Evolutionary conservation across 2,113 vertebrate genomes (phyloP).

Genomic region (Hippocampus mohnikei): DNA sequence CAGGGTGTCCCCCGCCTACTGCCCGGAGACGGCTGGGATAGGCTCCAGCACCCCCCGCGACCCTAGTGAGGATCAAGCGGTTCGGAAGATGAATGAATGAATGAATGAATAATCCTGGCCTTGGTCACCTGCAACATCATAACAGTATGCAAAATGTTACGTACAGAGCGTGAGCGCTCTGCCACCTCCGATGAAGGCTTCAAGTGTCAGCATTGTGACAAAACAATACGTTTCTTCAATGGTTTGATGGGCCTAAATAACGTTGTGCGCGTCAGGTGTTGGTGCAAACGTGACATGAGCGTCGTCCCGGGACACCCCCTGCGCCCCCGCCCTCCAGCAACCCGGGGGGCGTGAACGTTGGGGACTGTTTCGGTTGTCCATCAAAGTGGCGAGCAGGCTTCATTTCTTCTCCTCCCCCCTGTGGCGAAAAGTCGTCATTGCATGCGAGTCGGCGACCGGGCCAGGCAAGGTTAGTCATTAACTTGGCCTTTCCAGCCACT

Average conservation of each 20-base stretch:
- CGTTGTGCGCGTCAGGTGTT: background rate
- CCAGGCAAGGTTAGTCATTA: constrained; percentile 67
- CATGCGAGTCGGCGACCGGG: constrained; percentile 15
- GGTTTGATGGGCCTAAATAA: no score
- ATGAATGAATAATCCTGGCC: no score
- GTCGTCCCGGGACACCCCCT: background rate
- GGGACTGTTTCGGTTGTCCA: constrained; percentile 43
- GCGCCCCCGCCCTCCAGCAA: constrained; percentile 2
- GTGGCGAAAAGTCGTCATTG: constrained; percentile 46
- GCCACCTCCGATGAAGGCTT: background rate
- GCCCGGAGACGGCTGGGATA: no score
- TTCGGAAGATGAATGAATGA: no score
- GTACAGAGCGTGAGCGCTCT: background rate
- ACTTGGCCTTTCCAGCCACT: constrained; percentile 44
- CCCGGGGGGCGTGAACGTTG: constrained; percentile 33
- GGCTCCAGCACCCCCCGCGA: no score
- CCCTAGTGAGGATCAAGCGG: no score
- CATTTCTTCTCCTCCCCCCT: constrained; percentile 51
- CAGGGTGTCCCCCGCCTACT: no score
- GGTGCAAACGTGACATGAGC: background rate
- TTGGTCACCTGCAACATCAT: background rate
- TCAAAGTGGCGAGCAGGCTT: constrained; percentile 8
- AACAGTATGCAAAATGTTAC: background rate
- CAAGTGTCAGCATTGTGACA: background rate
- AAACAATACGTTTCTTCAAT: background rate